These are phyloP conservation scores for Heliconius hortense DNA, from an alignment of 2,888 invertebrate genomes.

Conservation along the genomic window DNA sequence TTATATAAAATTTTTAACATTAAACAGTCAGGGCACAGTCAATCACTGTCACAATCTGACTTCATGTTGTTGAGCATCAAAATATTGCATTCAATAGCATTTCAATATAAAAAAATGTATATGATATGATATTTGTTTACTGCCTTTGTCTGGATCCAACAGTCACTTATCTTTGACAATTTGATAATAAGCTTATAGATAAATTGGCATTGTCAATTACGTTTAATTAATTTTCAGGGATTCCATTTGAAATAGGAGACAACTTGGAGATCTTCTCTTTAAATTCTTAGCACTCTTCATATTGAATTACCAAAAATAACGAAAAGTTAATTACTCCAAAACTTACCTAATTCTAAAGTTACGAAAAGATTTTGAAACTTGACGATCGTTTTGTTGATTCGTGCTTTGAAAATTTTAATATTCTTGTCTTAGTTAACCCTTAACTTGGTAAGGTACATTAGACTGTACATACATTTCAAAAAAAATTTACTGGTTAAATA, in stretches of 20 bases:
- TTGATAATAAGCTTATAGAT: neutral
- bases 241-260: slow-evolving; percentile 7
- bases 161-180: neutral
- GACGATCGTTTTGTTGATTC: neutral
- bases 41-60: no score
- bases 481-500: slow-evolving; percentile 34
- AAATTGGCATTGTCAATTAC: slow-evolving; percentile 14
- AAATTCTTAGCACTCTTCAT: slow-evolving; percentile 9
- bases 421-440: neutral
- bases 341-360: slow-evolving; percentile 20
- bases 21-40: no score
- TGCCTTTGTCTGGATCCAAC: neutral
- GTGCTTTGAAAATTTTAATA: neutral
- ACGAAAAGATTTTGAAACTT: slow-evolving; percentile 10
- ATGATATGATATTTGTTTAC: no score
- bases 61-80: no score
- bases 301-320: slow-evolving; percentile 22
- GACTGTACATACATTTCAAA: slow-evolving; percentile 33
- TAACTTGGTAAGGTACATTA: neutral
- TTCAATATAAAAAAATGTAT: no score
- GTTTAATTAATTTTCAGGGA: neutral
- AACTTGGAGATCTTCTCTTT: neutral
- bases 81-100: no score
- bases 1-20: no score
- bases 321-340: slow-evolving; percentile 22